These are phyloP conservation scores for Latheticus oryzae DNA, from an alignment of 2,888 invertebrate genomes.

Conservation along the genomic window DNA sequence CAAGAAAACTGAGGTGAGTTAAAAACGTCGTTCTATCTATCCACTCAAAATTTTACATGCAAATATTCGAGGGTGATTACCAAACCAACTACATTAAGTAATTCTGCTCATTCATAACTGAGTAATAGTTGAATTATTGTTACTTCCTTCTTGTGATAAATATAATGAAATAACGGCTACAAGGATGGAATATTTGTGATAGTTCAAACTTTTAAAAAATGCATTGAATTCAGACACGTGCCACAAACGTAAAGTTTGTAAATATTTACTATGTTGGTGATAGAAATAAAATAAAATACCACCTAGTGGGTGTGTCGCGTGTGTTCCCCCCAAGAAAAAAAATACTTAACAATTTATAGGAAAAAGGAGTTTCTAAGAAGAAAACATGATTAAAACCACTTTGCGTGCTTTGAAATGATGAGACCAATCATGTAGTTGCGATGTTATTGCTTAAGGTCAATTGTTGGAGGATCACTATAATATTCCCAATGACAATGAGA, in stretches of 20 bases:
- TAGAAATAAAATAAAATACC: too few relatives aligned
- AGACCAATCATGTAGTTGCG: constrained; percentile 8
- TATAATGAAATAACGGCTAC: too few relatives aligned
- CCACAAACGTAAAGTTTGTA: too few relatives aligned
- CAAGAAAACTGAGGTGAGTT: too few relatives aligned
- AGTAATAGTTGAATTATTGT: constrained; percentile 14
- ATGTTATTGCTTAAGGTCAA: constrained; percentile 17
- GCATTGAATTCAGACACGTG: too few relatives aligned
- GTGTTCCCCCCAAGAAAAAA: constrained; percentile 1
- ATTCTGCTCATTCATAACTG: constrained; percentile 13
- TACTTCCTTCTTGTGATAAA: constrained; percentile 8
- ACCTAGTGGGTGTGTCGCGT: constrained; percentile 12
- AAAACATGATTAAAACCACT: constrained; percentile 22
- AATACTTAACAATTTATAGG: too few relatives aligned
- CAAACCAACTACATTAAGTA: constrained; percentile 13
- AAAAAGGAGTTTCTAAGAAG: constrained; percentile 9
- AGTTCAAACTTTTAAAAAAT: too few relatives aligned
- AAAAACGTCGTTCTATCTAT: too few relatives aligned
- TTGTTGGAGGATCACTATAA: constrained; percentile 13
- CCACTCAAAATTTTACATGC: too few relatives aligned
- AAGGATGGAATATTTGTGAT: too few relatives aligned
- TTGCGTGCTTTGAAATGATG: constrained; percentile 15
- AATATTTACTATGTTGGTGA: constrained; percentile 25
- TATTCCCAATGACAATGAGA: constrained; percentile 11
- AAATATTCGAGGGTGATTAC: not conserved